Base-by-base conservation (phyloP, 2,888 invertebrate genomes). In the Zhengitettix transpicula region DNA sequence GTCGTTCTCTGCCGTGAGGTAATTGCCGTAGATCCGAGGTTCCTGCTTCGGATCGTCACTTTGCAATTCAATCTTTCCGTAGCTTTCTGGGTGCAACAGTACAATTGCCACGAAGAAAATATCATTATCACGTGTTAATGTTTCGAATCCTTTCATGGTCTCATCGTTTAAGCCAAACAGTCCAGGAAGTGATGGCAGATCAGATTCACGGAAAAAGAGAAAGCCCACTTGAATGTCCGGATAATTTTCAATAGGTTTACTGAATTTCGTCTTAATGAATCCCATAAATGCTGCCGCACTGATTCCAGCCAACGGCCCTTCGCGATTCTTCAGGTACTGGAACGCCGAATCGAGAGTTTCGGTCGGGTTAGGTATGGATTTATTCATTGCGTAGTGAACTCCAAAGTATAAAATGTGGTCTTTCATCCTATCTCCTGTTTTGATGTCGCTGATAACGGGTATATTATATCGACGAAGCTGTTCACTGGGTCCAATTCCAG, bases 11-110 rank as follows among this genome's bases (percentile, higher is more conserved):
- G 82, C 75, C 0, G 72, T 69, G 40, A 87, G 75, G 69, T 85
- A 86, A 66, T 84, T 83, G 1, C 83, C 74, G 65, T 80, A 73
- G 54, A 87, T 81, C 28, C 75, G 66, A 0, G 85, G 85, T 58
- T 77, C 72, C 9, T 81, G 79, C 41, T 72, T 69, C 0, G 84
- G 82, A 68, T 85, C 70, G 0, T 69, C 71, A 0, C 79, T 78
- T 52, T 70, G 69, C 14, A 87, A 69, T 60, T 74, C 71, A 7
- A 87, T 67, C 61, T 69, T 69, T n/a, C 83, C 83, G 54, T 72
- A 74, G 1, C 80, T 80, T 69, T 77, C 75, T 0, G 79, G 79
- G 64, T 73, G 72, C 10, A 77, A 60, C 40, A 78, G 66, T 11
- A 12, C 9, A 16, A 28, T 16, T 17, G 15, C 15, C 11, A 17